Base-by-base conservation (phyloP, 2,888 invertebrate species). In the Meganola albula region DNA sequence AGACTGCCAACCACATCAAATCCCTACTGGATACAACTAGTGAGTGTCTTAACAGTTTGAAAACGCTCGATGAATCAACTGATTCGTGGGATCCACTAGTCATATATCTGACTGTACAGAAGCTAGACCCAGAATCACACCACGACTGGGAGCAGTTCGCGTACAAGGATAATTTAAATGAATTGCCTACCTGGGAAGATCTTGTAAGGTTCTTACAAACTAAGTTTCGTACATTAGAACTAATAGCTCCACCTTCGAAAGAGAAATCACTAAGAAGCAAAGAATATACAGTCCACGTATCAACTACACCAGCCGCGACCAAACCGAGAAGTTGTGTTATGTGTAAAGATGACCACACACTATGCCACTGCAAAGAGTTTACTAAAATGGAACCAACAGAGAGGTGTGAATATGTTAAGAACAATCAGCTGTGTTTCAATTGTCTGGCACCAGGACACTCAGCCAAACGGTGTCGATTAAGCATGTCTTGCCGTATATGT, bases 331-430 rank as follows among this genome's bases (percentile, higher is more conserved):
- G 6, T 10, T 39, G 31, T 23, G 3, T n/a, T 10, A 13, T 43
- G 20, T 52, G 46, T 25, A 38, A 40, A 3, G 45, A 44, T 11
- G 23, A 26, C 2, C 51, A 51, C 25, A 43, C 37, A 4, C 22
- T 54, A 12, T 34, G 45, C 27, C 50, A 58, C 14, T 56, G 54
- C 23, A 52, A 38, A 10, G 27, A 39, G 4, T 58, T 58, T 23
- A 37, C 11, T 1, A 43, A 44, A 24, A 27, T 41, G 18, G 18
- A 28, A 13, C 8, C 34, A 52, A 16, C 34, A 36, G 41, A 40
- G 28, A 24, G 33, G n/a, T 13, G 23, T 16, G 28, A 49, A 8
- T 46, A 40, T 13, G 31, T 29, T 12, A 52, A 12, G 44, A 37
- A 18, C 4, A 40, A 45, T 2, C 20, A 44, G 2, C 12, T 54